Percentiles rank a stretch among this genome's conserved stretches.
These are phyloP conservation scores for Macrotis lagotis DNA, from an alignment of 2,113 vertebrate genomes.

Conservation along the genomic window DNA sequence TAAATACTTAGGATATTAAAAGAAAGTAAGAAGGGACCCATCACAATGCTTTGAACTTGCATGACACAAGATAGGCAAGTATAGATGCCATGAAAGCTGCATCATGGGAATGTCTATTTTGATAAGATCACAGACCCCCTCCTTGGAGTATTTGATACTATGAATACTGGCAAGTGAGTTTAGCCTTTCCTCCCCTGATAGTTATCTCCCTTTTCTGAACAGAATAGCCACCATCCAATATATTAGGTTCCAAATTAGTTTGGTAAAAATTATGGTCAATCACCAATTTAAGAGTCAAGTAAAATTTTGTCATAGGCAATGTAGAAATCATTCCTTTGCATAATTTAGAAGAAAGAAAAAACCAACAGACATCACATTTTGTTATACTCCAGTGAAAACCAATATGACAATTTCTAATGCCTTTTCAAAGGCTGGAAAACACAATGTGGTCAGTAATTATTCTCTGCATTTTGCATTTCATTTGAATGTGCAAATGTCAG, in stretches of 20 bases:
- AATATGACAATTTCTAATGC: slow-evolving; percentile 2
- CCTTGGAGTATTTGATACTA: neutral
- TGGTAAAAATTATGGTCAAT: neutral
- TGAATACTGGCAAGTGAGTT: neutral
- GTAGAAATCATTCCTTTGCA: neutral
- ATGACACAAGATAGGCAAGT: neutral
- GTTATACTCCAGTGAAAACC: neutral
- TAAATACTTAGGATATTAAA: neutral
- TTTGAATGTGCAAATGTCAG: neutral
- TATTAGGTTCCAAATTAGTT: neutral
- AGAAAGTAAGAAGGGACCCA: neutral
- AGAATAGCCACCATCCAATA: neutral
- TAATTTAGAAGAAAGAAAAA: neutral
- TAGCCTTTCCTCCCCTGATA: neutral
- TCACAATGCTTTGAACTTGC: neutral
- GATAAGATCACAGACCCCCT: neutral
- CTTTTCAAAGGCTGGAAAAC: neutral
- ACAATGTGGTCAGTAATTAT: slow-evolving; percentile 19
- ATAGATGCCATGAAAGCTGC: neutral
- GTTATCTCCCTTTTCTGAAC: neutral
- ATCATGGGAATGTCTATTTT: neutral
- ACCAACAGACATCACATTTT: neutral
- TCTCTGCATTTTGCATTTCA: neutral
- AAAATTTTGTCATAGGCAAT: neutral
- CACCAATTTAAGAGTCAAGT: neutral